Conservation (phyloP, 53 echinoderm and acorn worm genomes). For the Holothuria scabra region DNA sequence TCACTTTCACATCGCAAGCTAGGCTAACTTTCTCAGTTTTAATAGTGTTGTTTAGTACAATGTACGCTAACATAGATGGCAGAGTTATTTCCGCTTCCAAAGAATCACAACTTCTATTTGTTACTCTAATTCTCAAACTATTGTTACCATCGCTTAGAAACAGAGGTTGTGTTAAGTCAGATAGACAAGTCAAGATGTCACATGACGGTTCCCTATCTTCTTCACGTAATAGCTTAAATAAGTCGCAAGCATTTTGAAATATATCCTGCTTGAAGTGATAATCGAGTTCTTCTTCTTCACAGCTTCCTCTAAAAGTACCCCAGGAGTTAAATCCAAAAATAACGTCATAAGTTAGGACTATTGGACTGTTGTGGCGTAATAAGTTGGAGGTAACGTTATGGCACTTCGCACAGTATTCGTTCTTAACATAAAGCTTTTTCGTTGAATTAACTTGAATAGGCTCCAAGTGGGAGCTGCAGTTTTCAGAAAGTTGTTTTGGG, state of each 20-base stretch:
- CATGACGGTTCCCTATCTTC: too few relatives aligned
- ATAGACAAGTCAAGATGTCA: too few relatives aligned
- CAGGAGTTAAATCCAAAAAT: constrained; percentile 8
- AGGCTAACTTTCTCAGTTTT: background rate
- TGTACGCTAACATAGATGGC: background rate
- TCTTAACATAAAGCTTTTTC: background rate
- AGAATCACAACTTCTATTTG: background rate
- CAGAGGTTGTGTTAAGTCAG: too few relatives aligned
- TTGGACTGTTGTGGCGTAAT: background rate
- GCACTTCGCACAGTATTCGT: background rate
- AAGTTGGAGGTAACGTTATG: background rate
- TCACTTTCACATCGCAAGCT: background rate
- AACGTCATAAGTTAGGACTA: background rate
- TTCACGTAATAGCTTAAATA: background rate
- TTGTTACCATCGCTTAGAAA: too few relatives aligned
- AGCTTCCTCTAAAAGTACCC: background rate
- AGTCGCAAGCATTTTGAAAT: constrained; percentile 23
- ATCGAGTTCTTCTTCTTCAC: background rate
- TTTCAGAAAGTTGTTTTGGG: too few relatives aligned
- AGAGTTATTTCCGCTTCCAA: background rate
- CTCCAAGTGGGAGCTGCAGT: too few relatives aligned
- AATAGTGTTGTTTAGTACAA: background rate
- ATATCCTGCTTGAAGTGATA: background rate
- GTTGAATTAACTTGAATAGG: too few relatives aligned
- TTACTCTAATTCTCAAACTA: background rate